phyloP scores from a whole-genome alignment of 2,888 invertebrate genomes.

The Ypsolopha sequella region DNA sequence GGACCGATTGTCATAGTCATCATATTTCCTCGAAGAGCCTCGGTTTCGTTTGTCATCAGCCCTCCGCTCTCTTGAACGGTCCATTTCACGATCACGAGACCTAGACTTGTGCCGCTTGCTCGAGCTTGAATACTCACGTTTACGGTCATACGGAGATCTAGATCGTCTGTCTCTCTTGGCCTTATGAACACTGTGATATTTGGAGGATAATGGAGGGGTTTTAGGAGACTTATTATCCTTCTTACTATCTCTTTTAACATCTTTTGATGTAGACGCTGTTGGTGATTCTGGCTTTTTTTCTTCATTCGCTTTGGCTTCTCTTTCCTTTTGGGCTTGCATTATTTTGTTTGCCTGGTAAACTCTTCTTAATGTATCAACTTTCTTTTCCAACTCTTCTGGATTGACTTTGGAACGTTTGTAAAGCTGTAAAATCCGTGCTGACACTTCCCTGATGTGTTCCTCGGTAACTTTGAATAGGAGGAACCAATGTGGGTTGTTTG shows the following conservation, averaged over 20 bases:
- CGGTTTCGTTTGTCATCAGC: constrained; percentile 45
- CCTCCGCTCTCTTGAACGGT: constrained; percentile 48
- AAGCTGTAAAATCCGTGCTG: constrained; percentile 82
- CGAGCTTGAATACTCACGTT: constrained; percentile 51
- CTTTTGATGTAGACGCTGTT: constrained; percentile 57
- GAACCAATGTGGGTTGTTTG: constrained; percentile 92
- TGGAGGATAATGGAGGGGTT: constrained; percentile 59
- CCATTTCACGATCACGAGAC: constrained; percentile 51
- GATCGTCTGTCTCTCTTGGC: constrained; percentile 56
- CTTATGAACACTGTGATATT: constrained; percentile 58
- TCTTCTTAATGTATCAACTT: constrained; percentile 46
- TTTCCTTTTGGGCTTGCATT: constrained; percentile 47
- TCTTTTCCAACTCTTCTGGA: constrained; percentile 56
- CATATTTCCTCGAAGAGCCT: constrained; percentile 48
- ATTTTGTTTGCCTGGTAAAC: constrained; percentile 61
- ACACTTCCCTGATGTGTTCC: constrained; percentile 86
- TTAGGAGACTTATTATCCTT: constrained; percentile 63
- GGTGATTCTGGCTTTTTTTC: constrained; percentile 58
- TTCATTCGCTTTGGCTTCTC: constrained; percentile 41
- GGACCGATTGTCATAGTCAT: constrained; percentile 57
- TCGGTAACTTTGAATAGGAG: constrained; percentile 87
- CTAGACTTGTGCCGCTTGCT: constrained; percentile 60
- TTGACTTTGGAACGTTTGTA: constrained; percentile 87
- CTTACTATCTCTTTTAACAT: constrained; percentile 47
- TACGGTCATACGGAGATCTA: constrained; percentile 60